Evolutionary conservation across 2,113 vertebrate genomes (phyloP), one percentile per base, ranked within the genome.

Genomic region (Galeopterus variegatus): DNA sequence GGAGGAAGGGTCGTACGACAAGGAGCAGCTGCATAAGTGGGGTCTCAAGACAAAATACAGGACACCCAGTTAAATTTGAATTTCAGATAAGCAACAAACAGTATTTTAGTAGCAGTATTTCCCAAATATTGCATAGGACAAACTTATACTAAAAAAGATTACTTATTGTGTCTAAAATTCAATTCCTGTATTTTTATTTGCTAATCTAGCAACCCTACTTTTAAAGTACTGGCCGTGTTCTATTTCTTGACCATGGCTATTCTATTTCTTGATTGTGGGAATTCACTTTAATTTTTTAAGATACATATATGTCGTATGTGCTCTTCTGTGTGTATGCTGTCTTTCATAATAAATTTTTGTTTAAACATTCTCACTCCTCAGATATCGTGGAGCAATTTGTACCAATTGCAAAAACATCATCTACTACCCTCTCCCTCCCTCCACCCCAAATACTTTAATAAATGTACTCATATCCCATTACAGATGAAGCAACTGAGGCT

Each of bases 21-120:
- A 19, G 50, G 6, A 64, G 67, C 10, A 81, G 50, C 8, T 1
- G 0, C 17, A 11, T 75, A 41, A 19, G 24, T n/a, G 64, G 45
- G 36, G 45, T 8, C 70, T 31, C 33, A 82, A 70, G 41, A 72
- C 8, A 80, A 83, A 95, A 60, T 94, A 65, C 1, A 52, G 19
- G 76, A 33, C 17, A 15, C 1, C 24, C 13, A 48, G 36, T 17
- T 85, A 76, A 50, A 80, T 91, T 7, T 83, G 33, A 72, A 52
- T 81, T 93, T 94, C 54, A 77, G 54, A 54, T 54, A 89, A 79
- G 86, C 2, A 85, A 26, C 54, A 87, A 83, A 48, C n/a, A 45
- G 21, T 91, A 89, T 85, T 88, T 64, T 93, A 96, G 89, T 70
- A 36, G 24, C 85, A 77, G 0, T 70, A 82, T 90, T 94, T 82